A percentile compares a stretch with the other conserved stretches of the same genome.
Conservation (phyloP, 2,888 invertebrate genomes). For the Pantelozetes paolii region DNA sequence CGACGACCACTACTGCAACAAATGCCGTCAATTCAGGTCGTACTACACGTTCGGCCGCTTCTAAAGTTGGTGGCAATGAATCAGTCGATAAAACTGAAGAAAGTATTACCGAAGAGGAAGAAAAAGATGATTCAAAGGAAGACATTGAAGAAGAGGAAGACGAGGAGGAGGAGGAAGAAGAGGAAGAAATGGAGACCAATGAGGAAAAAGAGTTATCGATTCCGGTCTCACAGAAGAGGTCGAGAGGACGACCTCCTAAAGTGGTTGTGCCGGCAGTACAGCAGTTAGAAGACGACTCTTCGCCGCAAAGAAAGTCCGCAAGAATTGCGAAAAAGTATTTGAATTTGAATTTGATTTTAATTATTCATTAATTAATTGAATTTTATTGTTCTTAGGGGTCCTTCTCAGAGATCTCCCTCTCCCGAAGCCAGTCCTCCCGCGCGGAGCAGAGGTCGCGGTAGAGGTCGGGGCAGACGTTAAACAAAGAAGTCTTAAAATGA, state of each 20-base stretch:
- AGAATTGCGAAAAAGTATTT: slow-evolving; percentile 42
- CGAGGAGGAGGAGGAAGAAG: neutral
- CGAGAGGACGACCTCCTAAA: slow-evolving; percentile 30
- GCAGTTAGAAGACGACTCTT: slow-evolving; percentile 38
- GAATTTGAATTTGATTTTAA: neutral
- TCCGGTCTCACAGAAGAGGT: slow-evolving; percentile 3
- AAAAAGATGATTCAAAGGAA: neutral
- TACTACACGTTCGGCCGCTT: slow-evolving; percentile 14
- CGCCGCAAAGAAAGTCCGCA: slow-evolving; percentile 43
- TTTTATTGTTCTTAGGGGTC: neutral
- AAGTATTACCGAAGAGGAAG: neutral
- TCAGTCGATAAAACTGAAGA: neutral
- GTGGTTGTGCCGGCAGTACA: neutral
- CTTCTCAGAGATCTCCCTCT: slow-evolving; percentile 13
- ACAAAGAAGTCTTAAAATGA: neutral
- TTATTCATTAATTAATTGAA: neutral
- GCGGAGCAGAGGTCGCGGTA: slow-evolving; percentile 15
- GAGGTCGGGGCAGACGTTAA: slow-evolving; percentile 36
- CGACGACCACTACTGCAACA: neutral
- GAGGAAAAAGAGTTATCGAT: neutral
- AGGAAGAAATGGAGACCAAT: neutral
- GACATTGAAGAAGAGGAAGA: slow-evolving; percentile 6
- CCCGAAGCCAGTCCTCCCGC: neutral
- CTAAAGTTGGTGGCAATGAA: neutral
- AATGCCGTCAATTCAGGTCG: neutral